phyloP scores from a whole-genome alignment of 2,888 invertebrate species.

The Lochmaea capreae region DNA sequence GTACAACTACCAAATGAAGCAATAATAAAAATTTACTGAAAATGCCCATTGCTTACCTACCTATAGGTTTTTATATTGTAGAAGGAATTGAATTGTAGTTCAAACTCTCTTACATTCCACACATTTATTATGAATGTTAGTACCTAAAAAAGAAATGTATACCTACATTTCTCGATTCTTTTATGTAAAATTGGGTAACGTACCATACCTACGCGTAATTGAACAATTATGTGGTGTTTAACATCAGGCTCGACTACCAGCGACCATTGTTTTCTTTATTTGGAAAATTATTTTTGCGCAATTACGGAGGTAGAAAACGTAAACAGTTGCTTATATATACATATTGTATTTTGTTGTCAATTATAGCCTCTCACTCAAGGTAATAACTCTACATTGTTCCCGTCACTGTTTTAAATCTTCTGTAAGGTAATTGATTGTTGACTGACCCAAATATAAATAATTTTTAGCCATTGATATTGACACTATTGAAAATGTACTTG shows the following conservation, averaged over 20 bases:
- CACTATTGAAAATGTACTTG: not conserved
- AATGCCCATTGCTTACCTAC: too few species aligned
- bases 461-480: not conserved
- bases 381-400: constrained; percentile 11
- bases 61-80: too few species aligned
- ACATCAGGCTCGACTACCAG: not conserved
- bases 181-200: not conserved
- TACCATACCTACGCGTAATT: not conserved
- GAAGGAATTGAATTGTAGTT: too few species aligned
- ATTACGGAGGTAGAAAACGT: constrained; percentile 8
- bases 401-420: not conserved
- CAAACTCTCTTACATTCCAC: too few species aligned
- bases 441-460: not conserved
- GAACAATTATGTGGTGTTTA: constrained; percentile 9
- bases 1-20: too few species aligned
- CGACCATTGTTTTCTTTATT: constrained; percentile 19
- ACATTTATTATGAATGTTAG: too few species aligned
- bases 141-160: too few species aligned
- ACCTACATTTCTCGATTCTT: not conserved
- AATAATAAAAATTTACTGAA: too few species aligned
- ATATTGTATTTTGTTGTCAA: not conserved
- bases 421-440: not conserved
- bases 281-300: constrained; percentile 17
- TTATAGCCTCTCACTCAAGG: constrained; percentile 3
- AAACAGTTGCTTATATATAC: not conserved